These are phyloP conservation scores for Vulpes ferrilata DNA, from an alignment of 2,113 vertebrate genomes.

Conservation along the genomic window DNA sequence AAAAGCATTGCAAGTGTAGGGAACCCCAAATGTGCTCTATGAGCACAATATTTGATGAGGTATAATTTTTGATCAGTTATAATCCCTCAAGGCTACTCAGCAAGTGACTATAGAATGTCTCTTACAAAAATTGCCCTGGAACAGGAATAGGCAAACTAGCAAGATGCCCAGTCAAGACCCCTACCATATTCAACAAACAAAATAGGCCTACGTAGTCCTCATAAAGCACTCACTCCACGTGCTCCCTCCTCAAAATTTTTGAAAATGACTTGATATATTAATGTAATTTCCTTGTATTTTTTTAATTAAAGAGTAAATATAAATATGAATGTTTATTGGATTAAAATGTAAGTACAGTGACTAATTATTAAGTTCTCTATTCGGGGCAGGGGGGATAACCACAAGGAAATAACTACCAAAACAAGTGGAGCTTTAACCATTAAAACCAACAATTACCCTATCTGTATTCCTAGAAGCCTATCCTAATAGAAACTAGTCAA, in stretches of 20 bases:
- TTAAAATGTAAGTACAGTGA: conserved; percentile 41
- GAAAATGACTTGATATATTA: conserved; percentile 5
- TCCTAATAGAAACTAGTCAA: conserved; percentile 3
- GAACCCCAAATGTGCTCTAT: conserved; percentile 12
- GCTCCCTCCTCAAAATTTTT: background rate
- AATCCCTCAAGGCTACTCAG: background rate
- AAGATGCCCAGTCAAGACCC: conserved; percentile 20
- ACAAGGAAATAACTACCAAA: conserved; percentile 10
- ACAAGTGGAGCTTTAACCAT: background rate
- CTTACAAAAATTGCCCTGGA: conserved; percentile 35
- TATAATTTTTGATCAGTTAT: conserved; percentile 20
- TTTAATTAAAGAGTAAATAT: background rate
- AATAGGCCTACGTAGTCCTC: background rate
- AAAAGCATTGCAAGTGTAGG: conserved; percentile 71
- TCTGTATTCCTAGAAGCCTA: background rate
- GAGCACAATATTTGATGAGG: conserved; percentile 36
- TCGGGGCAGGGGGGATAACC: background rate
- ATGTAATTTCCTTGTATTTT: conserved; percentile 52
- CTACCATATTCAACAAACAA: conserved; percentile 55
- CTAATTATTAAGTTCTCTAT: conserved; percentile 53
- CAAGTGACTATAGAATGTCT: conserved; percentile 30
- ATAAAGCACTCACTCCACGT: background rate
- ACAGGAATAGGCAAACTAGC: conserved; percentile 22
- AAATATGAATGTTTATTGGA: conserved; percentile 24
- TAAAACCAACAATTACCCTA: conserved; percentile 44